phyloP scores from a whole-genome alignment of 2,888 invertebrate genomes.

The Drosophila diplacantha region DNA sequence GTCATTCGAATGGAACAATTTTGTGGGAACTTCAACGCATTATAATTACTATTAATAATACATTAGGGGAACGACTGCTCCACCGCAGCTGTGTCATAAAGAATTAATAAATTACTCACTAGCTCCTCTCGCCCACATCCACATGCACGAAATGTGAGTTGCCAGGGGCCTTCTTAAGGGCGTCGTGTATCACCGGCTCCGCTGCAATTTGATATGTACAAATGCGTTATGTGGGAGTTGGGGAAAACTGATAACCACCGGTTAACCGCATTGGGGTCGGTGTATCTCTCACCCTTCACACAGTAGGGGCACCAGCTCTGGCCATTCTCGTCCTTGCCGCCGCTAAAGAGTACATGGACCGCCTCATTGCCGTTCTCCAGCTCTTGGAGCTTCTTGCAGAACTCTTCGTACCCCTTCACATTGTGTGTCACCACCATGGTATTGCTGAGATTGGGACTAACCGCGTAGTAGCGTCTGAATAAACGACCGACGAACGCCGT shows the following conservation, averaged over 20 bases:
- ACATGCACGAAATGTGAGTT: constrained; percentile 85
- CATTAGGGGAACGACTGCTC: no score
- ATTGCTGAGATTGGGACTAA: constrained; percentile 39
- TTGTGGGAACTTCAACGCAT: neutral
- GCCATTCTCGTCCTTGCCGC: constrained; percentile 80
- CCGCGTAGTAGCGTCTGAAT: constrained; percentile 54
- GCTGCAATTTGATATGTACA: constrained; percentile 79
- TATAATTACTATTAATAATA: neutral
- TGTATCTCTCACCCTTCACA: constrained; percentile 82
- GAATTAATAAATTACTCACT: constrained; percentile 80
- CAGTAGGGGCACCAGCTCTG: constrained; percentile 95
- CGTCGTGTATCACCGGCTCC: constrained; percentile 86
- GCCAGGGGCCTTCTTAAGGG: constrained; percentile 81
- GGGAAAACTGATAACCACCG: constrained; percentile 23
- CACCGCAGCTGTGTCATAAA: constrained; percentile 8
- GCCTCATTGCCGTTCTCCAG: constrained; percentile 72
- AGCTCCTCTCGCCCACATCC: constrained; percentile 86
- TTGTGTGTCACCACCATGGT: constrained; percentile 77
- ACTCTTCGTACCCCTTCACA: constrained; percentile 77
- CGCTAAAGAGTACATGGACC: constrained; percentile 77
- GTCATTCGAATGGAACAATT: neutral
- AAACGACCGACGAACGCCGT: constrained; percentile 49
- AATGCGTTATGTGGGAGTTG: constrained; percentile 11
- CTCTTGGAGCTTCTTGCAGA: constrained; percentile 75
- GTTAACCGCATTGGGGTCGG: constrained; percentile 15